phyloP scores from a whole-genome alignment of 2,888 invertebrate species.

The Podabrus alpinus region DNA sequence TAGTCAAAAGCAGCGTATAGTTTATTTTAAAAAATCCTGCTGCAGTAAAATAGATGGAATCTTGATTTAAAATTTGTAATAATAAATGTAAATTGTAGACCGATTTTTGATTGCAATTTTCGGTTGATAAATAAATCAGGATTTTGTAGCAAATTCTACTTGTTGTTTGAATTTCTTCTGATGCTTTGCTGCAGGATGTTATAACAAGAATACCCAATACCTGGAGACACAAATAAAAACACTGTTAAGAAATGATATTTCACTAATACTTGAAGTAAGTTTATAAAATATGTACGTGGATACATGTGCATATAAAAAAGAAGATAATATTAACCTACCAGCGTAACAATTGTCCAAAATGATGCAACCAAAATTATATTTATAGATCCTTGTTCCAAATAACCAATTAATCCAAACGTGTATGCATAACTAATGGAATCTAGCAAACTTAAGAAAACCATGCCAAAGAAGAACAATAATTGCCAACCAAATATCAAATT shows the following conservation, averaged over 20 bases:
- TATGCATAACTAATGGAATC: not conserved
- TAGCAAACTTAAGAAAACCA: not conserved
- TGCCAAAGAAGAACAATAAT: not conserved
- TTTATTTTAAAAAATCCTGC: constrained; percentile 32
- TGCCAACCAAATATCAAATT: constrained; percentile 2
- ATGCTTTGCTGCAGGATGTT: constrained; percentile 28
- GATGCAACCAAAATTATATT: not conserved
- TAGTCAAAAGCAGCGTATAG: constrained; percentile 26
- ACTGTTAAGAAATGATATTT: too few relatives aligned
- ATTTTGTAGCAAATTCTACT: constrained; percentile 32
- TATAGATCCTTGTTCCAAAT: not conserved
- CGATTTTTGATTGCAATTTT: not conserved
- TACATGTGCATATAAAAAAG: too few relatives aligned
- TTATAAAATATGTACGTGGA: too few relatives aligned
- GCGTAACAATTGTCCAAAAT: not conserved
- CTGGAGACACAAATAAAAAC: too few relatives aligned
- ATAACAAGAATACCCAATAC: constrained; percentile 30
- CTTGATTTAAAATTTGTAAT: constrained; percentile 7
- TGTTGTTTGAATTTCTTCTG: constrained; percentile 33
- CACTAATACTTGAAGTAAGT: too few relatives aligned
- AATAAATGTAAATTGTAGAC: constrained; percentile 19
- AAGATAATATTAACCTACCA: too few relatives aligned
- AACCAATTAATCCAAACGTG: not conserved
- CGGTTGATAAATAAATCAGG: constrained; percentile 27
- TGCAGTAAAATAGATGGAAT: constrained; percentile 24